phyloP scores from a whole-genome alignment of 2,113 vertebrate genomes.

The Solea solea region DNA sequence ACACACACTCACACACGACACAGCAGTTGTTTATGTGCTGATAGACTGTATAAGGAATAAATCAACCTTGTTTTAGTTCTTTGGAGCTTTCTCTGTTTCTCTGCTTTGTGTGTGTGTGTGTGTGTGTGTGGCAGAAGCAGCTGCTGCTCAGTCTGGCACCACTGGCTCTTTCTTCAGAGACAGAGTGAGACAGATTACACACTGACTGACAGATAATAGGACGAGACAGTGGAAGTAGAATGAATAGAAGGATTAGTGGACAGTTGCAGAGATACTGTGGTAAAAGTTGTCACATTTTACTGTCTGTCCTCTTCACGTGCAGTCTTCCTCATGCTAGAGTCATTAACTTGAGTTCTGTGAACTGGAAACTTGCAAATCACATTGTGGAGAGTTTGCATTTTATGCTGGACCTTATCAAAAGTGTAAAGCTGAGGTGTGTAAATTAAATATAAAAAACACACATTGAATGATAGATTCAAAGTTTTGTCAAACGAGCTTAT shows the following conservation, averaged over 20 bases:
- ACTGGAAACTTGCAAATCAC: too few relatives aligned
- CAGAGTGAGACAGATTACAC: constrained; percentile 22
- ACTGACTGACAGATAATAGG: constrained; percentile 27
- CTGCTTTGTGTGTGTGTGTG: constrained; percentile 13
- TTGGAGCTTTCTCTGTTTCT: too few relatives aligned
- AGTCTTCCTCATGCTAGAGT: too few relatives aligned
- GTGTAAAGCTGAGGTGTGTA: too few relatives aligned
- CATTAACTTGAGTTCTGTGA: too few relatives aligned
- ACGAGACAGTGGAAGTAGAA: background rate
- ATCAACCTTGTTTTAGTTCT: constrained; percentile 1
- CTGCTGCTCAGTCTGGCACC: constrained; percentile 41
- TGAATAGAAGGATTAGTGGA: background rate
- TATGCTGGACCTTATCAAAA: too few relatives aligned
- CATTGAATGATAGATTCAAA: too few relatives aligned
- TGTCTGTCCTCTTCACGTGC: too few relatives aligned
- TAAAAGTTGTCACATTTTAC: too few relatives aligned
- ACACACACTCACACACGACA: constrained; percentile 13
- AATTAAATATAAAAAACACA: too few relatives aligned
- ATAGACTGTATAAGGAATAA: constrained; percentile 14
- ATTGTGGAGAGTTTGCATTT: too few relatives aligned
- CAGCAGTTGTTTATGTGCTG: constrained; percentile 1
- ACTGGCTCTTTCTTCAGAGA: constrained; percentile 25
- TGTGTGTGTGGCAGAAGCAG: constrained; percentile 26
- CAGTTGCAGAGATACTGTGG: background rate
- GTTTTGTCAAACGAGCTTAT: too few relatives aligned